phyloP scores from a whole-genome alignment of 1,140 invertebrate species.

The Orussus abietinus region DNA sequence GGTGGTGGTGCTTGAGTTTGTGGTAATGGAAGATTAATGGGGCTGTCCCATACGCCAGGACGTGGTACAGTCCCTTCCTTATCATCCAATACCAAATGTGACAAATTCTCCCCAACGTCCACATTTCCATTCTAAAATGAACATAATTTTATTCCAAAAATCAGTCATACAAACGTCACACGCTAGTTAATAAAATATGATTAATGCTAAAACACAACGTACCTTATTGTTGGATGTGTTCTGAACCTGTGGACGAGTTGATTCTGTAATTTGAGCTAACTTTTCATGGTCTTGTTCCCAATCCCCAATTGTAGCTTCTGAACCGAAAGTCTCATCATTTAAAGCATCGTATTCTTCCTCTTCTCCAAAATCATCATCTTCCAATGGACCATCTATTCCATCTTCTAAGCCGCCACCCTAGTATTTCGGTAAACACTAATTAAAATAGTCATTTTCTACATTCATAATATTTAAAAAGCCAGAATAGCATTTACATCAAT shows the following conservation, averaged over 20 bases:
- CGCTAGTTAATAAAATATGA: background rate
- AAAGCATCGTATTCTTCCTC: conserved; percentile 85
- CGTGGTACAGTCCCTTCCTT: conserved; percentile 51
- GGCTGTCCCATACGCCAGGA: conserved; percentile 55
- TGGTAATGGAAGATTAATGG: conserved; percentile 33
- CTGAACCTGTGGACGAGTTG: conserved; percentile 44
- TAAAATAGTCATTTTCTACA: no score
- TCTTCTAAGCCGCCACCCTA: conserved; percentile 35
- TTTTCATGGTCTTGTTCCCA: conserved; percentile 73
- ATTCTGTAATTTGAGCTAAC: conserved; percentile 60
- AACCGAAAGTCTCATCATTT: conserved; percentile 87
- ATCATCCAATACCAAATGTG: conserved; percentile 58
- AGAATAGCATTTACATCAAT: no score
- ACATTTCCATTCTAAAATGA: conserved; percentile 43
- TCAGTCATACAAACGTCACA: conserved; percentile 13
- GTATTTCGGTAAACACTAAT: conserved; percentile 2
- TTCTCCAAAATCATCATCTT: conserved; percentile 63
- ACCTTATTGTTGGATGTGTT: conserved; percentile 29
- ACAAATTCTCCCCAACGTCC: conserved; percentile 52
- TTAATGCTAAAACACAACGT: conserved; percentile 2
- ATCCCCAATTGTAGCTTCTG: conserved; percentile 63
- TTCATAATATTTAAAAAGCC: no score
- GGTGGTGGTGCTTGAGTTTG: conserved; percentile 25
- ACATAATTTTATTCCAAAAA: conserved; percentile 12
- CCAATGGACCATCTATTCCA: conserved; percentile 45